Base-by-base conservation (phyloP, 92 coral and sea anemone species). In the Phymanthus crucifer region DNA sequence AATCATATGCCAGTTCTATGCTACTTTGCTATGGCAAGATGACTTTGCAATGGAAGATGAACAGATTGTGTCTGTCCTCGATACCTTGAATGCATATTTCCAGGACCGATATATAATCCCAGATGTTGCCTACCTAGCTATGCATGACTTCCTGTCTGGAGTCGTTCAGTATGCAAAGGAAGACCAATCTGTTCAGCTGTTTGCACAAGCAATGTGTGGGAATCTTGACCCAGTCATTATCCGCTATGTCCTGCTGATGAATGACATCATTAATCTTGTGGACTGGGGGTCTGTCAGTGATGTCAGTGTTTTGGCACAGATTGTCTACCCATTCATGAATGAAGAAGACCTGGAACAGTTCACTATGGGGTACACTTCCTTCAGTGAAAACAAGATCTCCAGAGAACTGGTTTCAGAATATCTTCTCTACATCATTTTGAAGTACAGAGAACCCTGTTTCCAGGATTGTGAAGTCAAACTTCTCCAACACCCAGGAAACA, bases 341-440 rank as follows among this genome's bases (percentile, higher is more conserved):
- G 99, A 86, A 35, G 99, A 96, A 73, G 99, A 96, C 70, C 82
- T 96, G 64, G 99, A 96, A 69, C 99, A 96, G 84, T 93, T 96
- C 77, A 87, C 98, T 21, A 96, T 96, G 99, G 97, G 97, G 12
- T 96, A 93, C 81, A 94, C 98, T 5, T 91, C 99, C 32, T 93
- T 93, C 90, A 91, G 99, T 38, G 99, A 96, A 79, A 96, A 96
- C 84, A 96, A 93, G 80, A 91, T 96, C 73, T 91, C 95, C 48
- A 89, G 80, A 71, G 85, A 91, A 68, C 81, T 91, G 29, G 91
- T 93, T 54, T 87, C 98, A 11, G 96, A 93, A 86, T 96, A 93
- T 71, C 82, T 93, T 71, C 81, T 96, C 64, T 93, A 94, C 87
- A 89, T 96, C 73, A 91, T 93, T 67, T 92, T 96, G 76, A 96